Base-by-base conservation (phyloP, 2,888 invertebrate species). In the Apamea anceps region DNA sequence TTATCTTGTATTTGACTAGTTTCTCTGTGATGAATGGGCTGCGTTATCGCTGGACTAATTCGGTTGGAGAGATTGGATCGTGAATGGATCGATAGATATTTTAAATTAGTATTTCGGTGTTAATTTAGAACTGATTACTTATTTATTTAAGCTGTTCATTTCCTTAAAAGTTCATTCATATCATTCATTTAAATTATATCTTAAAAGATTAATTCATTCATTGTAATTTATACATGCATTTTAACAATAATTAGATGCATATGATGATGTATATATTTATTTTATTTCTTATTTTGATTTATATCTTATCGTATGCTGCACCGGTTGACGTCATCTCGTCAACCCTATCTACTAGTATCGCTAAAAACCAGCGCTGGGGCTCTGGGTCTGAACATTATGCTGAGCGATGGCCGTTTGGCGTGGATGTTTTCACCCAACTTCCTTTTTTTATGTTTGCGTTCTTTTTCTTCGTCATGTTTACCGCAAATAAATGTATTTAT, bases 1-100 rank as follows among this genome's bases (percentile, higher is more conserved):
- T 87, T 88, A 85, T 90, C 83, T 85, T 75, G 81, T 80, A 80
- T 85, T 88, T 85, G 81, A 76, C 65, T 81, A 74, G 82, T 60
- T 62, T 67, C 60, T 37, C 28, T 4, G 66, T 87, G 82, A 85
- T 78, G 77, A 77, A 87, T 87, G 37, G 75, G 42, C 25, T 18
- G 37, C n/a, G 65, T 48, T 71, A 66, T 32, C 45, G 12, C 18
- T 42, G 48, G 42, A 62, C 68, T 76, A 70, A 79, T 84, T 78
- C 68, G 71, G 85, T 85, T 85, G 42, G 12, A n/a, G 57, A 45
- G 71, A 75, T 63, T 15, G 18, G 12, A 85, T 70, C 72, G 70
- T 65, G 67, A 63, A 45, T 66, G 4, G 37, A 85, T n/a, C n/a
- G 12, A 60, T n/a, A 60, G n/a, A n/a, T 57, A 5, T n/a, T 57